Evolutionary conservation across 2,113 vertebrate genomes (phyloP).

Genomic region (Erinaceus europaeus): DNA sequence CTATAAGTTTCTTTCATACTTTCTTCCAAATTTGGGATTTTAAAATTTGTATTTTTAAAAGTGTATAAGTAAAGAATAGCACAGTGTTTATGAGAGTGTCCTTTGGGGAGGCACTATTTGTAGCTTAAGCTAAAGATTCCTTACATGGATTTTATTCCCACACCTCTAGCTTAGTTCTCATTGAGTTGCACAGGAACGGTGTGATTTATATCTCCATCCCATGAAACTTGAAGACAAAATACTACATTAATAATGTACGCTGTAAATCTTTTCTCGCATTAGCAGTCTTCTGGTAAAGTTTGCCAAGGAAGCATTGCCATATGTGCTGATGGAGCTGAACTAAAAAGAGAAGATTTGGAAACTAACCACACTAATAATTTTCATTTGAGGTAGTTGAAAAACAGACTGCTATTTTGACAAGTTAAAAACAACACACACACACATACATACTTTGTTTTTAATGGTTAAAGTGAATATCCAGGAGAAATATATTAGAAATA

Average conservation of each 20-base stretch:
- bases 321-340: constrained; percentile 68
- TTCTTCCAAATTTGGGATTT: not conserved
- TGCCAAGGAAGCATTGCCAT: constrained; percentile 68
- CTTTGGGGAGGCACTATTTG: not conserved
- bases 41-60: not conserved
- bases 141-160: not conserved
- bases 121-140: not conserved
- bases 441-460: constrained; percentile 38
- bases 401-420: constrained; percentile 64
- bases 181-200: not conserved
- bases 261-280: constrained; percentile 77
- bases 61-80: not conserved
- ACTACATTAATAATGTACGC: constrained; percentile 53
- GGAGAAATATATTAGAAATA: constrained; percentile 54
- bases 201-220: constrained; percentile 63
- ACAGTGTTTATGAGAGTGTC: not conserved
- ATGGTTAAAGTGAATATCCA: constrained; percentile 61
- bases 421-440: constrained; percentile 65
- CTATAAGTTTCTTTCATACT: no score
- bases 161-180: not conserved
- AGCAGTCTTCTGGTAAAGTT: constrained; percentile 61
- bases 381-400: constrained; percentile 54
- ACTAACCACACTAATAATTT: constrained; percentile 71
- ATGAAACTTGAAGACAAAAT: constrained; percentile 70
- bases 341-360: constrained; percentile 63